Conservation (phyloP, 2,797 vertebrate species). For the Gallinago stenura region DNA sequence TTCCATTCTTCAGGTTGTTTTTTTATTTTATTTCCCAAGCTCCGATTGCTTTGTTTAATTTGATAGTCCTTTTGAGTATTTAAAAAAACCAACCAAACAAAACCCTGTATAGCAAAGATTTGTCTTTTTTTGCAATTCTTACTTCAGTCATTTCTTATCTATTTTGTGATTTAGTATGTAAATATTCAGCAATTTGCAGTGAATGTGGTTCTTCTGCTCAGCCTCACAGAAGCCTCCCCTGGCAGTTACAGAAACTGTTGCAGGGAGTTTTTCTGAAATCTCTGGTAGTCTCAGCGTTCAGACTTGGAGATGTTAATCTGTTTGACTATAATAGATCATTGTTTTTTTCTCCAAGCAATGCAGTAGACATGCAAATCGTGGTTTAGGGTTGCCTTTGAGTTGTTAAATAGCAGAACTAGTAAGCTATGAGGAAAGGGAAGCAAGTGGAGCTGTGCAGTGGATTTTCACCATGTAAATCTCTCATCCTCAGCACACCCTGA, state of each 20-base stretch:
- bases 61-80: neutral
- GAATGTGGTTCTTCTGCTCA: neutral
- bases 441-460: neutral
- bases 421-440: neutral
- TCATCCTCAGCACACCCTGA: constrained; percentile 90
- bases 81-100: neutral
- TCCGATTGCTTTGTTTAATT: neutral
- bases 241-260: neutral
- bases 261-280: neutral
- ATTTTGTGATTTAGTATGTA: neutral
- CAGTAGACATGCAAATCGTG: neutral
- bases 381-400: neutral
- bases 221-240: neutral
- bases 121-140: neutral
- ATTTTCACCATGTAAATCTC: neutral
- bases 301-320: neutral
- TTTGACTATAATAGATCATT: neutral
- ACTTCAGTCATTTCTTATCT: neutral
- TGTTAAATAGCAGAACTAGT: neutral
- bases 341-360: neutral
- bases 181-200: neutral
- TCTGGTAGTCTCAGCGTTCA: constrained; percentile 13
- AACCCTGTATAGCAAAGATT: neutral
- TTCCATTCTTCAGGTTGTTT: neutral
- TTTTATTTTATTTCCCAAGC: neutral